Percentiles rank a stretch among this genome's conserved stretches.
Conservation (phyloP, 1,140 invertebrate genomes). For the Polyergus mexicanus region DNA sequence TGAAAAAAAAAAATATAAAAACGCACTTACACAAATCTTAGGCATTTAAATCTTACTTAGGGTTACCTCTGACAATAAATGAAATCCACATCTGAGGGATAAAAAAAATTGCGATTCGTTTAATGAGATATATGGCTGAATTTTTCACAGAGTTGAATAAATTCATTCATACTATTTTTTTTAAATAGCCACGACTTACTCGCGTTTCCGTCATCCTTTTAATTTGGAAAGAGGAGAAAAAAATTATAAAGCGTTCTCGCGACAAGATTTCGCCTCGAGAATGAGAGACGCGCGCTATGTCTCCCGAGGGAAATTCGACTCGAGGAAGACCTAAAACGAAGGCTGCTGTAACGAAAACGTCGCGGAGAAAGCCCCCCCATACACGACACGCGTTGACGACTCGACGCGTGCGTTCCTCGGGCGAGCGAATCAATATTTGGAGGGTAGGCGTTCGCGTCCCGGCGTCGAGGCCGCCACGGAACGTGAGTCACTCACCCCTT, state of each 20-base stretch:
- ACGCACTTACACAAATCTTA: background rate
- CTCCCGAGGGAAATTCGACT: conserved; percentile 47
- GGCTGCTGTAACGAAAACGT: conserved; percentile 9
- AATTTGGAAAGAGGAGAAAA: background rate
- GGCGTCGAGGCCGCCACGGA: conserved; percentile 81
- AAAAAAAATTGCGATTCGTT: background rate
- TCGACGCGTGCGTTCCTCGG: conserved; percentile 70
- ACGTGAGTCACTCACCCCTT: conserved; percentile 85
- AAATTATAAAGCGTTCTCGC: too few relatives aligned
- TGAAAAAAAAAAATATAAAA: background rate
- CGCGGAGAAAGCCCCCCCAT: conserved; percentile 60
- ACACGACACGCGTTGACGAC: conserved; percentile 59
- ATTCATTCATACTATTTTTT: too few relatives aligned
- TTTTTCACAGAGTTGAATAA: background rate
- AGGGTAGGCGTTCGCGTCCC: conserved; percentile 81
- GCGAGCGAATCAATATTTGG: conserved; percentile 83
- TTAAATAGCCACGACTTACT: background rate
- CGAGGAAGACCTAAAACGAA: conserved; percentile 54
- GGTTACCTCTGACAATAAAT: background rate
- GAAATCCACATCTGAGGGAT: background rate
- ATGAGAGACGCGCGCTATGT: background rate
- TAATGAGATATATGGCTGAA: background rate
- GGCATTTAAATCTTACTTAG: background rate
- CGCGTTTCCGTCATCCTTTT: background rate
- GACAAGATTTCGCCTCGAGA: background rate